Conservation (phyloP, 2,113 vertebrate species). For the Callorhinus ursinus region DNA sequence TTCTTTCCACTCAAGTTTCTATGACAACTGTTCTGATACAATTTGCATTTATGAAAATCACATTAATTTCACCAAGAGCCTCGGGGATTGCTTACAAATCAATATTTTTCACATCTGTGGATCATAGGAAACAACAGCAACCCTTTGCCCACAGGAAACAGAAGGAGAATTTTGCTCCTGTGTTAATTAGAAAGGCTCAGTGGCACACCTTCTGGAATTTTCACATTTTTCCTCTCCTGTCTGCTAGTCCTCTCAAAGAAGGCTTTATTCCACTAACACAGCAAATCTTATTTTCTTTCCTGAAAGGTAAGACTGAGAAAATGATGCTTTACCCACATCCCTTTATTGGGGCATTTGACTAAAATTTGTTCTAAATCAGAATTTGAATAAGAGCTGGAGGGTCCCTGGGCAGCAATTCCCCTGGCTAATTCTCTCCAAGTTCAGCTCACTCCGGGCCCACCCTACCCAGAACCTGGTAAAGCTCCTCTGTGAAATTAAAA, state of each 20-base stretch:
- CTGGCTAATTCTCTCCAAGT: not conserved
- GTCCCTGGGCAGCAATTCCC: rapidly evolving
- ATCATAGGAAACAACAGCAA: not conserved
- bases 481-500: not conserved
- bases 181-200: not conserved
- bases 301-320: not conserved
- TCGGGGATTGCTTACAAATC: constrained; percentile 45
- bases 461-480: not conserved
- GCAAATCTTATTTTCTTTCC: constrained; percentile 32
- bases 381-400: not conserved
- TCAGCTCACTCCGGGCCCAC: not conserved
- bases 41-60: constrained; percentile 66
- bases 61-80: constrained; percentile 47
- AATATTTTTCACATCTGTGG: constrained; percentile 14
- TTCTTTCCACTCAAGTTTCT: constrained; percentile 53
- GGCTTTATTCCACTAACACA: not conserved
- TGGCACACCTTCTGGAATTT: not conserved
- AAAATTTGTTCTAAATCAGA: not conserved
- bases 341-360: not conserved
- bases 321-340: not conserved
- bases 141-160: not conserved
- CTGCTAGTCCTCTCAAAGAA: not conserved
- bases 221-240: not conserved
- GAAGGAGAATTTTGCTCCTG: not conserved
- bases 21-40: constrained; percentile 41